Base-by-base conservation (phyloP, 2,797 vertebrate species). In the Arrhamphus sclerolepis region DNA sequence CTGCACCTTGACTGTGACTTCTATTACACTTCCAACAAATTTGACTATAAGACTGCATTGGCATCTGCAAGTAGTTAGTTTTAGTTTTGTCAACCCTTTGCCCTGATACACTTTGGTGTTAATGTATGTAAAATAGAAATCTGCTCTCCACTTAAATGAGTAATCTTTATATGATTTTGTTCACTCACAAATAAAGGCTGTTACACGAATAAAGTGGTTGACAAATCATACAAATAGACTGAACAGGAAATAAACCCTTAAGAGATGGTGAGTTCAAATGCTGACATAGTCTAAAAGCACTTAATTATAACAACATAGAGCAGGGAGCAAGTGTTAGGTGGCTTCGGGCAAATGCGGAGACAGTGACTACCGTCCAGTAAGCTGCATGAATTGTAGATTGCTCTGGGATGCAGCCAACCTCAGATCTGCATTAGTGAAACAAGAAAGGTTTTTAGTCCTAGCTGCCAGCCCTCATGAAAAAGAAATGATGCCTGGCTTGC, bases 261-360 rank as follows among this genome's bases (percentile, higher is more conserved):
- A 83, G 84, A 88, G 82, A 55, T 55, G 74, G 70, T 67, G 65
- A 70, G 78, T 83, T 82, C 77, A 74, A 82, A 80, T 70, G 61
- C 64, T 82, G 83, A 89, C 83, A 83, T 85, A 80, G 75, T 89
- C 87, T 86, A 86, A 89, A 90, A 87, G 80, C 80, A 75, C 87
- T 90, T 91, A 91, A 91, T 92, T 91, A 90, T 86, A 85, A 87
- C 88, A 86, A 87, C 81, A 72, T 67, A 51, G 64, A 86, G 74
- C 74, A 75, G 69, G 70, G 76, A 84, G 77, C 71, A 63, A 88
- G 77, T 80, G 78, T 84, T 86, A 77, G 78, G 75, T 81, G 78
- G 82, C 75, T 81, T 38, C n/a, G 55, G 74, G 61, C 7, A 41
- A 61, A 72, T 52, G 75, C n/a, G 0, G 56, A 81, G 78, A 87